Percentiles rank a stretch among this genome's conserved stretches.
Evolutionary conservation across 2,113 vertebrate genomes (phyloP).

Genomic region (Phalacrocorax pelagicus): DNA sequence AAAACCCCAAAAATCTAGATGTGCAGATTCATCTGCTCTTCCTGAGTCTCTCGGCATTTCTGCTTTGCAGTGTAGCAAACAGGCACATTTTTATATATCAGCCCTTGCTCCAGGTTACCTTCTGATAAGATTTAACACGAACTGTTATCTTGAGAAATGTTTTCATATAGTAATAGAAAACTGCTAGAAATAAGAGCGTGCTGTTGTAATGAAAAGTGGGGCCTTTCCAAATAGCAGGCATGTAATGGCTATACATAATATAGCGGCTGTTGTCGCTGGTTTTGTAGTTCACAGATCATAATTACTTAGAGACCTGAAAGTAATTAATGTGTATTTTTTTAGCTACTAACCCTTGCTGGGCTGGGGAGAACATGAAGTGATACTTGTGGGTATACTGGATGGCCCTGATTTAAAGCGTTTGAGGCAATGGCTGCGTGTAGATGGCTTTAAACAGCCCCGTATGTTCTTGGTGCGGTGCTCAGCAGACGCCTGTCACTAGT

Average conservation of each 20-base stretch:
- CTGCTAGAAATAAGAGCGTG: background rate
- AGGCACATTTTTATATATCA: background rate
- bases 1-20: accelerated
- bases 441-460: background rate
- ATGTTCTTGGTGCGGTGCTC: background rate
- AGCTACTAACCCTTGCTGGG: background rate
- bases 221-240: background rate
- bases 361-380: background rate
- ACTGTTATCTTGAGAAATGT: background rate
- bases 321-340: background rate
- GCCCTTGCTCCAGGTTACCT: background rate
- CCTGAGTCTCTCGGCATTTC: accelerated
- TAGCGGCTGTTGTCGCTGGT: background rate
- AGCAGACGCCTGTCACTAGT: background rate
- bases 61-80: background rate
- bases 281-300: background rate
- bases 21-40: background rate
- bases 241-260: background rate
- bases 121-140: background rate
- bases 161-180: background rate
- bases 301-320: background rate
- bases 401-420: background rate
- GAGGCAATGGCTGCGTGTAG: background rate
- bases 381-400: background rate
- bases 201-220: background rate